Base-by-base conservation (phyloP, 2,113 vertebrate genomes). In the Tylochromis polylepis region DNA sequence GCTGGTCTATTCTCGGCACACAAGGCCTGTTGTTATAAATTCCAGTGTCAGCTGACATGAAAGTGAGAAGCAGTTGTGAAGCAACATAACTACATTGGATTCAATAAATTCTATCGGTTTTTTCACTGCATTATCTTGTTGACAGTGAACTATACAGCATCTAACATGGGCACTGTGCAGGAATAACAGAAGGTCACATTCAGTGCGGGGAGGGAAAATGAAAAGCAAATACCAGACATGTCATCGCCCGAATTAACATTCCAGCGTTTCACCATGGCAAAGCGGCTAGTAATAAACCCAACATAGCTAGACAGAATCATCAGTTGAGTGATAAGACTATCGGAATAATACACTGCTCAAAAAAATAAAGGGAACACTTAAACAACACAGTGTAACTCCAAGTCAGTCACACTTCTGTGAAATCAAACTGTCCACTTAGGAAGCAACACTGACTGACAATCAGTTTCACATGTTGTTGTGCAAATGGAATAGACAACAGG, bases 21-120 rank as follows among this genome's bases (percentile, higher is more conserved):
- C 87, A 89, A 89, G 88, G 83, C 81, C 87, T 84, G 84, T 87
- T 89, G 83, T 92, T 89, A 38, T 70, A 89, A 86, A 93, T 94
- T 90, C 65, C 85, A 57, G 22, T 20, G 82, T 94, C 90, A 89
- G 87, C 83, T 90, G 88, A 81, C 79, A 16, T 87, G 65, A 88
- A 87, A 80, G 65, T 41, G 24, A 72, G 43, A 10, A 80, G 53
- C 57, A 84, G 36, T 67, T 38, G 49, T 62, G 55, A 88, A 24
- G 65, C 83, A 55, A 29, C 67, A 8, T 14, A 16, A 70, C 49
- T 81, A 22, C 20, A 3, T 77, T 12, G 6, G 6, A 77, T n/a
- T 77, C 10, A 77, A 29, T 77, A 53, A n/a, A 77, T 77, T 31
- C 14, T 5, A 51, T 77, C 0, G 1, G 24, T 43, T 46, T 72